phyloP scores from a whole-genome alignment of 2,797 vertebrate genomes.

The Girardinus metallicus region DNA sequence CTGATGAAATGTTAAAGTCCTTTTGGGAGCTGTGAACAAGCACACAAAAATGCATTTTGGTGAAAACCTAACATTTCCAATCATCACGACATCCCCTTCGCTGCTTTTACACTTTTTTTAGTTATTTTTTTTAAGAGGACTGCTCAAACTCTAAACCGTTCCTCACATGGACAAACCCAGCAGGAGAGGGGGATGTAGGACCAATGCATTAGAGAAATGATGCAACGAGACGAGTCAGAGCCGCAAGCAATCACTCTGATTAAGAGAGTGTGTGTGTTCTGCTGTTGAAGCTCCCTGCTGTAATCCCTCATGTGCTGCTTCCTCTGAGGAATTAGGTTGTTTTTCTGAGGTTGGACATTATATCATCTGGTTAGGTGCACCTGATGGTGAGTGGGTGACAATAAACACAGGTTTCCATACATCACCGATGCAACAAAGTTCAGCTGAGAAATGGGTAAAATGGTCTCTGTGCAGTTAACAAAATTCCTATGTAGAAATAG shows the following conservation, averaged over 20 bases:
- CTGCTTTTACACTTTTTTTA: constrained; percentile 31
- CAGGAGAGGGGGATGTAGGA: constrained; percentile 47
- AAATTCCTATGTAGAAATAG: neutral
- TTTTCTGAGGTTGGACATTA: constrained; percentile 46
- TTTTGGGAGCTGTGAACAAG: constrained; percentile 24
- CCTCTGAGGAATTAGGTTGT: constrained; percentile 53
- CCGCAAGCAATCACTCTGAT: constrained; percentile 77
- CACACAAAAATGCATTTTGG: constrained; percentile 18
- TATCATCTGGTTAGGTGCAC: constrained; percentile 47
- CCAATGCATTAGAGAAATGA: constrained; percentile 79
- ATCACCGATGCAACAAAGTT: neutral
- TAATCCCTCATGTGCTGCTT: constrained; percentile 34
- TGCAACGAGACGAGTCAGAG: constrained; percentile 76
- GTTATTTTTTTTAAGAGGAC: constrained; percentile 20
- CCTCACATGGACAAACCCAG: constrained; percentile 20
- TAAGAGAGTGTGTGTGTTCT: constrained; percentile 47
- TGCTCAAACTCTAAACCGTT: constrained; percentile 14
- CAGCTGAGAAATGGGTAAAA: neutral
- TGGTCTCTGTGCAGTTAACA: neutral
- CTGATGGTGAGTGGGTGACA: constrained; percentile 22
- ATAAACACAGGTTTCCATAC: constrained; percentile 39
- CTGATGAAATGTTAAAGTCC: constrained; percentile 35
- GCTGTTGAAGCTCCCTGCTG: constrained; percentile 18
- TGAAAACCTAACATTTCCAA: constrained; percentile 33
- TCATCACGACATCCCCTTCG: constrained; percentile 25